Percentiles rank a stretch among this genome's conserved stretches.
Conservation (phyloP, 1,140 invertebrate genomes). For the Hydropsyche tenuis region DNA sequence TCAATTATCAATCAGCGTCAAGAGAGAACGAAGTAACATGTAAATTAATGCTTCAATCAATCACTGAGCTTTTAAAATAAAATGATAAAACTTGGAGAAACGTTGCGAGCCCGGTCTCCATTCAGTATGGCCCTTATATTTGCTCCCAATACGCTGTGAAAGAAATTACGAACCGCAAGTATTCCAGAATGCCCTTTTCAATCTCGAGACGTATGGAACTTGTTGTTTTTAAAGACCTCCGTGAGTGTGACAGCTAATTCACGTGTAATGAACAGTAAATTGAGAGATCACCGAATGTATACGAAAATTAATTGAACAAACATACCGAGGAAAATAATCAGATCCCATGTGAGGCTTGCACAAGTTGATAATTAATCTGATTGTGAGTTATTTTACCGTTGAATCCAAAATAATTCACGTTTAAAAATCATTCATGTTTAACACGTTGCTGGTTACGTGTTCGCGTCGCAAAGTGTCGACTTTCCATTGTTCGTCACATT, state of each 20-base stretch:
- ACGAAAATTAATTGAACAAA: background rate
- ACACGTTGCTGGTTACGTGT: background rate
- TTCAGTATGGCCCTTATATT: conserved; percentile 42
- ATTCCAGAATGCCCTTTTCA: conserved; percentile 36
- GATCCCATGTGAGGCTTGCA: too few species aligned
- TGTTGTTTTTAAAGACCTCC: conserved; percentile 42
- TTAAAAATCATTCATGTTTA: too few species aligned
- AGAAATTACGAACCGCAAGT: conserved; percentile 44
- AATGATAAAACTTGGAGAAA: conserved; percentile 15
- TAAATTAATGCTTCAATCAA: too few species aligned
- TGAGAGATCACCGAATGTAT: conserved; percentile 2
- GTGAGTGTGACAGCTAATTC: conserved; percentile 41
- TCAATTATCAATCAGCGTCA: conserved; percentile 16
- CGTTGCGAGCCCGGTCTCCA: conserved; percentile 4
- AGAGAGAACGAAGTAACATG: too few species aligned
- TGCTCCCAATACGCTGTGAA: conserved; percentile 42
- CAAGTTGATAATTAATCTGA: too few species aligned
- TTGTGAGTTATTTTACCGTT: too few species aligned
- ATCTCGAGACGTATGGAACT: conserved; percentile 32
- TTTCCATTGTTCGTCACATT: conserved; percentile 21
- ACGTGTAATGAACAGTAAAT: conserved; percentile 29
- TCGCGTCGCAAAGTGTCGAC: background rate
- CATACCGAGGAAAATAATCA: background rate
- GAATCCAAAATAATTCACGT: too few species aligned
- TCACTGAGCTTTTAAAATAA: background rate